A percentile compares a stretch with the other conserved stretches of the same genome.
Conservation (phyloP, 1,140 invertebrate genomes). For the Tribolium castaneum region DNA sequence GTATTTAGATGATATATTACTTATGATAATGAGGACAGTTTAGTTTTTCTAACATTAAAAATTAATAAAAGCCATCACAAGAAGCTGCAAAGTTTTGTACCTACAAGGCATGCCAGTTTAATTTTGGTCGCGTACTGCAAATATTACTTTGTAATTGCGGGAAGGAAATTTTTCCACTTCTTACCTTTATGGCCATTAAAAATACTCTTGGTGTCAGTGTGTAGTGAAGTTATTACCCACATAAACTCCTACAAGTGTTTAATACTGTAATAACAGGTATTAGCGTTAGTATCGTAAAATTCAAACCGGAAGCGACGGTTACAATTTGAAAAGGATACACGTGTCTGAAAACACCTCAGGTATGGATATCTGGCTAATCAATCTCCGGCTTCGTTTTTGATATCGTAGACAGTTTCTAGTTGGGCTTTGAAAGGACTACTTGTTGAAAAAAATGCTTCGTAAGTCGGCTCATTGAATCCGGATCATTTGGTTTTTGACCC, state of each 20-base stretch:
- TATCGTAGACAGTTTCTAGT: not conserved
- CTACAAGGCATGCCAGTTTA: too few species aligned
- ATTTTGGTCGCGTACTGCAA: not conserved
- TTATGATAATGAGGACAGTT: too few species aligned
- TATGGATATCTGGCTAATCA: slow-evolving; percentile 12
- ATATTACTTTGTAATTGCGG: not conserved
- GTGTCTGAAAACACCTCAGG: slow-evolving; percentile 16
- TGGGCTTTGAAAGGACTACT: not conserved
- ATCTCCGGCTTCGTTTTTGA: not conserved
- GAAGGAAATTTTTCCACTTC: not conserved
- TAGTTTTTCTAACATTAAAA: too few species aligned
- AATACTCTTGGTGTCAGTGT: not conserved
- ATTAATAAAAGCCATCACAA: too few species aligned
- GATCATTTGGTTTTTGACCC: slow-evolving; percentile 35
- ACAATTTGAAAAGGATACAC: slow-evolving; percentile 26
- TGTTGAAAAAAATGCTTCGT: slow-evolving; percentile 11
- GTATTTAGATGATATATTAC: too few species aligned
- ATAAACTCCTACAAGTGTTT: not conserved
- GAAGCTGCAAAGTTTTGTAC: too few species aligned
- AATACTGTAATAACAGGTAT: slow-evolving; percentile 12
- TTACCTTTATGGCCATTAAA: not conserved
- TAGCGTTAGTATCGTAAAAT: not conserved
- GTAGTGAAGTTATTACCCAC: not conserved
- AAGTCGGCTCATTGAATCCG: slow-evolving; percentile 5
- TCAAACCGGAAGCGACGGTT: slow-evolving; percentile 5